Evolutionary conservation across 2,113 vertebrate species (phyloP), one percentile per base, ranked within the genome.

Genomic region (Sander vitreus): DNA sequence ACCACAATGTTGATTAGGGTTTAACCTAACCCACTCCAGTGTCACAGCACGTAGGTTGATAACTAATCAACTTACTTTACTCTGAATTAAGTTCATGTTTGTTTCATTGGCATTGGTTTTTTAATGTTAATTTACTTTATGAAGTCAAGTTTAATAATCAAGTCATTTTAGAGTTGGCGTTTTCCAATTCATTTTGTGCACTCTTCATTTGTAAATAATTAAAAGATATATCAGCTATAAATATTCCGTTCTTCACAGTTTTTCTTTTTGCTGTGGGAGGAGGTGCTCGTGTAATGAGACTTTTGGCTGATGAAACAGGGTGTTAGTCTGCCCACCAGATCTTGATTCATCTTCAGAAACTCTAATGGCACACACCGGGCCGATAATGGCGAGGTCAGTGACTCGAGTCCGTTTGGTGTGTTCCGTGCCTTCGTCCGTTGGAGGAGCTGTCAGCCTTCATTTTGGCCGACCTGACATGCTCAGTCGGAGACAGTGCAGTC

Each of bases 331-430:
- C 27, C 63, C 71, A 21, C n/a, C 69, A 72, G n/a, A 48, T 74
- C 33, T 48, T 5, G 6, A 55, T 88, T 86, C 63, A 78, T 89
- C 80, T 90, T 83, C 77, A 59, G 45, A 80, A 65, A 47, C 39
- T 78, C 55, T 18, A 66, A 64, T 27, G 27, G 27, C 27, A 27
- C 27, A 27, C 27, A 27, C 2, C 27, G 2, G 27, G 27, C 27
- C 2, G 27, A 27, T 27, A 27, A 27, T 27, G 27, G 27, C 27
- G 2, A 27, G 27, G 27, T 27, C 27, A 3, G 27, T 27, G 27
- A 27, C 27, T 27, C 27, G 27, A 27, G 27, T 27, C 27, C 2
- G 27, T 27, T 27, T 2, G 2, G 27, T 27, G 27, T 27, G 27
- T 27, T 27, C 27, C 27, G 27, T 27, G 27, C 27, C 27, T 1